Conservation (phyloP, 2,113 vertebrate genomes). For the Ahaetulla prasina region DNA sequence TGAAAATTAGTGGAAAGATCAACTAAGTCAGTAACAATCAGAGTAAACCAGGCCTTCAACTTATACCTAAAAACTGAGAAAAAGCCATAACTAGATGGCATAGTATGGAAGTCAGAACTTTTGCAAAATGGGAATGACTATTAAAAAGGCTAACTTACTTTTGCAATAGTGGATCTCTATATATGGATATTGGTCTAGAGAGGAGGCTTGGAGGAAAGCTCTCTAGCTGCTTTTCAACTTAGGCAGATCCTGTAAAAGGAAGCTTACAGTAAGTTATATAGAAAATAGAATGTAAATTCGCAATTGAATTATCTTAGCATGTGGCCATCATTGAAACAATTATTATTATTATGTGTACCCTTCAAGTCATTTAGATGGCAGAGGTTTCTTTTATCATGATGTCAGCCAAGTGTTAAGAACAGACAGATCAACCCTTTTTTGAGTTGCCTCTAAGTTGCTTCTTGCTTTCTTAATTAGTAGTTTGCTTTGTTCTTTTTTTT, state of each 20-base stretch:
- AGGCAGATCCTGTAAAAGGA: not conserved
- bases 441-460: not conserved
- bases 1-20: not conserved
- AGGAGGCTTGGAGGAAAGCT: not conserved
- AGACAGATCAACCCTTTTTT: not conserved
- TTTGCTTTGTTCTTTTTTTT: not conserved
- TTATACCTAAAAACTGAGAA: not conserved
- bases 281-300: not conserved
- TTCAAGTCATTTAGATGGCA: not conserved
- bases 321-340: not conserved
- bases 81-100: not conserved
- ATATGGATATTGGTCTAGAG: not conserved
- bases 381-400: not conserved
- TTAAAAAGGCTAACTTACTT: not conserved
- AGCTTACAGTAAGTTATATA: not conserved
- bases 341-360: not conserved
- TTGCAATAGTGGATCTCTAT: not conserved
- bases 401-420: not conserved
- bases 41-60: not conserved
- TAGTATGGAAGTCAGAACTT: not conserved
- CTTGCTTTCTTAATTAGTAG: not conserved
- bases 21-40: not conserved
- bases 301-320: not conserved
- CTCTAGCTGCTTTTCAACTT: not conserved
- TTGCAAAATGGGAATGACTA: not conserved